Evolutionary conservation across 2,888 invertebrate genomes (phyloP).

Genomic region (Magallana nippona): DNA sequence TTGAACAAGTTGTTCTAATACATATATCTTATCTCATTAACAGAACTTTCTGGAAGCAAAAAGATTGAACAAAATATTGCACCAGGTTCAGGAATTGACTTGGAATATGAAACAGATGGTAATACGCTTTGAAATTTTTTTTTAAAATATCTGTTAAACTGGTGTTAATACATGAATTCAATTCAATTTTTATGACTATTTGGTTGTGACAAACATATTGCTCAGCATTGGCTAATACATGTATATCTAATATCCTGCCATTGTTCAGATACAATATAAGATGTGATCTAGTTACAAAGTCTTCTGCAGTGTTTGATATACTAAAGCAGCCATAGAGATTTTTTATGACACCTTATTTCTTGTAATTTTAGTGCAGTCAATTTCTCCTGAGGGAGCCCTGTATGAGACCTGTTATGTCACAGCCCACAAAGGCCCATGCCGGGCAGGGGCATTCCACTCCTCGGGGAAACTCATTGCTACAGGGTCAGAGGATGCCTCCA

Average conservation of each 20-base stretch:
- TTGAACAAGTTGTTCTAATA: too few species aligned
- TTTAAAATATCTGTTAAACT: neutral
- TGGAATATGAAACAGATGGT: slow-evolving; percentile 96
- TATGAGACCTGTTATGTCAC: slow-evolving; percentile 99
- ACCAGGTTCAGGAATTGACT: slow-evolving; percentile 86
- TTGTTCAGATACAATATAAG: too few species aligned
- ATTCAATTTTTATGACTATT: neutral
- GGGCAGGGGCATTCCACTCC: slow-evolving; percentile 96
- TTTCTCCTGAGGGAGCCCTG: slow-evolving; percentile 96
- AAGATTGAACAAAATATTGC: slow-evolving; percentile 78
- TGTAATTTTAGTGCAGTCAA: slow-evolving; percentile 85
- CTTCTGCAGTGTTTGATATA: too few species aligned
- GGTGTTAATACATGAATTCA: neutral
- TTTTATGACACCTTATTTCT: neutral
- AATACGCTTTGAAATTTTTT: slow-evolving; percentile 16
- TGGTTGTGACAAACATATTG: too few species aligned
- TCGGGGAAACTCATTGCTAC: slow-evolving; percentile 97
- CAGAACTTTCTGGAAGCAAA: slow-evolving; percentile 54
- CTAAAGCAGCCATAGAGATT: too few species aligned
- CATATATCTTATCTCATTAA: too few species aligned
- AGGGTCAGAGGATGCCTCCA: slow-evolving; percentile 98
- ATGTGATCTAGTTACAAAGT: too few species aligned
- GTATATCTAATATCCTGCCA: too few species aligned
- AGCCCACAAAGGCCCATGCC: slow-evolving; percentile 95
- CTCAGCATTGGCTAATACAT: too few species aligned